Conservation (phyloP, 92 coral and sea anemone genomes). For the Zoanthus gigantus region DNA sequence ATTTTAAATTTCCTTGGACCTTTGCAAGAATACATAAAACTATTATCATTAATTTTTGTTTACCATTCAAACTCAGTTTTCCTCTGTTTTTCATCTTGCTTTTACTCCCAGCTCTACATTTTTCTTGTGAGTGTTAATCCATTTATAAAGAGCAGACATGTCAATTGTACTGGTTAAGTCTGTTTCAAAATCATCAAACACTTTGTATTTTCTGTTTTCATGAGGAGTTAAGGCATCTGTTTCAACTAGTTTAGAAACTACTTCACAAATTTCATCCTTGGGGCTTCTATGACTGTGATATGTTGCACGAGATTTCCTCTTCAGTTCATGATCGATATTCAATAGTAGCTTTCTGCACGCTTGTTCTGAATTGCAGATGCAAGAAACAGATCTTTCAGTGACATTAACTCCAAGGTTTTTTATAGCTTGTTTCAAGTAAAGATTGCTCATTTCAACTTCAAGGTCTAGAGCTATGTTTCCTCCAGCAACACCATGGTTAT, state of each 20-base stretch:
- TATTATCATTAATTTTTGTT: no score
- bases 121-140: conserved; percentile 46
- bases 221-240: conserved; percentile 26
- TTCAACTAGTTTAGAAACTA: conserved; percentile 32
- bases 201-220: conserved; percentile 19
- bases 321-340: background rate
- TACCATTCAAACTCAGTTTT: no score
- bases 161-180: conserved; percentile 32
- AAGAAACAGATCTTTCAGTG: conserved; percentile 21
- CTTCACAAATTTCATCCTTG: conserved; percentile 4
- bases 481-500: conserved; percentile 31
- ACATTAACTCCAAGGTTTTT: conserved; percentile 52
- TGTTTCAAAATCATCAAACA: conserved; percentile 17
- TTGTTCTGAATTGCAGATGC: conserved; percentile 15
- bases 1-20: no score
- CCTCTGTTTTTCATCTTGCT: no score
- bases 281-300: conserved; percentile 12
- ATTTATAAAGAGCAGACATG: conserved; percentile 36
- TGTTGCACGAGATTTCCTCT: background rate
- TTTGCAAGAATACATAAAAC: no score
- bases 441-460: conserved; percentile 58
- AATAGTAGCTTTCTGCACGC: background rate
- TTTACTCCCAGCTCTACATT: conserved; percentile 25
- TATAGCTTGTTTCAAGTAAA: conserved; percentile 42
- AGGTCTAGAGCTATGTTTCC: conserved; percentile 53